These are phyloP conservation scores for Chromobotia macracanthus DNA, from an alignment of 2,797 vertebrate species.

Conservation along the genomic window DNA sequence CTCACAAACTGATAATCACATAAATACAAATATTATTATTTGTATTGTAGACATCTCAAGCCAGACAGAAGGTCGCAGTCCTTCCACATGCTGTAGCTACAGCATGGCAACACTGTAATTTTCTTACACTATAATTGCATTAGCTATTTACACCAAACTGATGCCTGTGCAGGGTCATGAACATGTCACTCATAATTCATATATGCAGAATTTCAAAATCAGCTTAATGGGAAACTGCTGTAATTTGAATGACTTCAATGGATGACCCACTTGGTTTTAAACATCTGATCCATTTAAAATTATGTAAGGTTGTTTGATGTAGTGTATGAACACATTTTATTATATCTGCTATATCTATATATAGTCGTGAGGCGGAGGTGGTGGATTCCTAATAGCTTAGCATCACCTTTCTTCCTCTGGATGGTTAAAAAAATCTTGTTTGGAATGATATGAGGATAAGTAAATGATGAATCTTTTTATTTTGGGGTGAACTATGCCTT, in stretches of 20 bases:
- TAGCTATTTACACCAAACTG: background rate
- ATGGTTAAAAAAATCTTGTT: no score
- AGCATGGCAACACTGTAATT: background rate
- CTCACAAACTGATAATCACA: conserved; percentile 17
- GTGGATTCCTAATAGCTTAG: no score
- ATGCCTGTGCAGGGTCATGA: background rate
- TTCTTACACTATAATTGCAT: background rate
- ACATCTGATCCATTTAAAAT: background rate
- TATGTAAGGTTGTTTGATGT: background rate
- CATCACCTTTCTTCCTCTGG: no score
- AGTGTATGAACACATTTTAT: conserved; percentile 27
- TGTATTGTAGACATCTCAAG: conserved; percentile 25
- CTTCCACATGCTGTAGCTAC: conserved; percentile 31
- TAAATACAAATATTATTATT: conserved; percentile 8
- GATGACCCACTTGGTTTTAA: conserved; percentile 28
- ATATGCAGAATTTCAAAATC: no score
- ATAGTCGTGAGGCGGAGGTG: conserved; percentile 30
- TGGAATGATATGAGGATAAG: no score
- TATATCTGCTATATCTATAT: conserved; percentile 41
- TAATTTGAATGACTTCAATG: conserved; percentile 35
- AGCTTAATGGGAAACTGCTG: conserved; percentile 16
- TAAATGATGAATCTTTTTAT: no score
- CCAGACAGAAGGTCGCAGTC: conserved; percentile 59
- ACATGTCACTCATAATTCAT: background rate
- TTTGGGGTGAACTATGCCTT: no score